These are phyloP conservation scores for Onthophagus sagittarius DNA, from an alignment of 2,888 invertebrate species.

Conservation along the genomic window DNA sequence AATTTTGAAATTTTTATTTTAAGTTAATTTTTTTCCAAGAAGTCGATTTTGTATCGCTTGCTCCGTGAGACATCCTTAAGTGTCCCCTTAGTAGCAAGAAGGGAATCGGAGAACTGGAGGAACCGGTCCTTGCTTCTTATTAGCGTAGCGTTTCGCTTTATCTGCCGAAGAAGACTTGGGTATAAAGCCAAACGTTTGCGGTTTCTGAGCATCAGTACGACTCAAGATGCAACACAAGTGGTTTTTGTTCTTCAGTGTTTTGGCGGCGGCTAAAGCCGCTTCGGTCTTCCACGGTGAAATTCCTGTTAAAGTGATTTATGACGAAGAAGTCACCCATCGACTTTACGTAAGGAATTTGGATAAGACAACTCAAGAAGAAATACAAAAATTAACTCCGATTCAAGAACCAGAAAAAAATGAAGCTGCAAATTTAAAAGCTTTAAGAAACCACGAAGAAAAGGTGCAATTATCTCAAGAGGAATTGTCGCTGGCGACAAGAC, in stretches of 20 bases:
- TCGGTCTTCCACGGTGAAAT: constrained; percentile 27
- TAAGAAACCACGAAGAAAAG: constrained; percentile 36
- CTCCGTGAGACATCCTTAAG: neutral
- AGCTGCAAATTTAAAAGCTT: constrained; percentile 18
- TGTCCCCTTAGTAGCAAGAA: neutral
- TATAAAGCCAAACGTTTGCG: constrained; percentile 44
- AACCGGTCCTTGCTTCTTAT: constrained; percentile 23
- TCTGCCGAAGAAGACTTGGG: constrained; percentile 34
- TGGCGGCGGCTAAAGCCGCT: constrained; percentile 33
- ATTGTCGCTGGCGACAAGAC: constrained; percentile 24
- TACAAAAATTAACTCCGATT: constrained; percentile 14
- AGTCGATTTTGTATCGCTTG: neutral
- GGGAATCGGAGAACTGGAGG: constrained; percentile 13
- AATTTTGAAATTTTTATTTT: too few species aligned
- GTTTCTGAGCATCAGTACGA: constrained; percentile 45
- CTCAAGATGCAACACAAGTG: constrained; percentile 38
- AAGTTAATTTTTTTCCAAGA: too few species aligned
- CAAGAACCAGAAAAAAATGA: constrained; percentile 4
- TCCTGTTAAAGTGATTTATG: constrained; percentile 28
- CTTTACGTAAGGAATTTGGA: constrained; percentile 34
- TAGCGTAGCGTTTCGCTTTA: constrained; percentile 24
- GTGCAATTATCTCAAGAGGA: constrained; percentile 35
- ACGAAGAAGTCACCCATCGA: constrained; percentile 15
- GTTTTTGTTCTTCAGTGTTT: constrained; percentile 33
- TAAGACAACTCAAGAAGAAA: constrained; percentile 37